Percentiles rank a stretch among this genome's conserved stretches.
phyloP scores from a whole-genome alignment of 2,888 invertebrate species.

The Lepidonotus clava region DNA sequence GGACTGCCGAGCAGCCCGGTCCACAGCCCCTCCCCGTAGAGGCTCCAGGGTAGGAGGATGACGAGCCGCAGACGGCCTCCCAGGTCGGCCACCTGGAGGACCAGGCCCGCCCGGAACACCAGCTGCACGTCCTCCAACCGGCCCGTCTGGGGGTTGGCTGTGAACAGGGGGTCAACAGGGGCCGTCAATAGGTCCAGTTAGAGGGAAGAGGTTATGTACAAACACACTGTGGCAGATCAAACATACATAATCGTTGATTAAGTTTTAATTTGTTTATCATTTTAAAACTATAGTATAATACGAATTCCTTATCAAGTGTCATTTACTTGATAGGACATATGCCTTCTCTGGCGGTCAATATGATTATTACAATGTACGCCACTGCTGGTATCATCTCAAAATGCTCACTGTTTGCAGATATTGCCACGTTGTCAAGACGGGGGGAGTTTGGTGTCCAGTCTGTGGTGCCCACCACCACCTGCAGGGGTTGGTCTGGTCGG shows the following conservation, averaged over 20 bases:
- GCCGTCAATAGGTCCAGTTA: too few species aligned
- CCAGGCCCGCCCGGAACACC: not conserved
- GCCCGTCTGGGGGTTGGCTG: not conserved
- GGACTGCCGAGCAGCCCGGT: not conserved
- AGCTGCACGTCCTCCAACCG: not conserved
- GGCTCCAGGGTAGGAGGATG: not conserved
- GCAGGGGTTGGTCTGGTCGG: conserved; percentile 18
- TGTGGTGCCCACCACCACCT: conserved; percentile 10
- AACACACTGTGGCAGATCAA: too few species aligned
- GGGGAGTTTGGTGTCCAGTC: conserved; percentile 10
- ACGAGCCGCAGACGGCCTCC: not conserved
- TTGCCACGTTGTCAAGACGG: not conserved
- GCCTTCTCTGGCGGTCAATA: too few species aligned
- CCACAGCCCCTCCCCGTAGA: not conserved
- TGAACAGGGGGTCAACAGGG: too few species aligned
- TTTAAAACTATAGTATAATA: too few species aligned
- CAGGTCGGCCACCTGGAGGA: not conserved
- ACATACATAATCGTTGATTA: too few species aligned
- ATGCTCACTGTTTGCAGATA: not conserved
- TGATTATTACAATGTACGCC: too few species aligned
- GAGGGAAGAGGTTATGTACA: too few species aligned
- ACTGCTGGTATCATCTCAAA: too few species aligned
- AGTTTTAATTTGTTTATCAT: too few species aligned
- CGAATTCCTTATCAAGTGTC: too few species aligned
- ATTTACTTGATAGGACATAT: too few species aligned